Percentiles rank a stretch among this genome's conserved stretches.
phyloP scores from a whole-genome alignment of 2,888 invertebrate genomes.

The Morpho helenor region DNA sequence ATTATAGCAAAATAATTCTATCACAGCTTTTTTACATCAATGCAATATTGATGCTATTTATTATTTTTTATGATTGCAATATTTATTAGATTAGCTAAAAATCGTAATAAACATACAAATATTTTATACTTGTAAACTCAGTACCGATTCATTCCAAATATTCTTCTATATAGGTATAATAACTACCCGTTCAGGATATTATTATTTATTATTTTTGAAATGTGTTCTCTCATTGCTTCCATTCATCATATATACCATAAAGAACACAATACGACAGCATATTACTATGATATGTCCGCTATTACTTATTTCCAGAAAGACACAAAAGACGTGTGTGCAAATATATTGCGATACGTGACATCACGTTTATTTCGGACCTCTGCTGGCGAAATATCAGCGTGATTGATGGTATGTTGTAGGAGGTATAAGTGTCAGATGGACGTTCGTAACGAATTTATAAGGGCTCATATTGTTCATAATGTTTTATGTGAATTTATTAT shows the following conservation, averaged over 20 bases:
- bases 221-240: too few species aligned
- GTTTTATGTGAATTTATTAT: slow-evolving; percentile 5
- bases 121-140: too few species aligned
- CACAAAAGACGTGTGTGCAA: slow-evolving; percentile 11
- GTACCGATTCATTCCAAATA: too few species aligned
- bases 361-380: slow-evolving; percentile 15
- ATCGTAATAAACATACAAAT: too few species aligned
- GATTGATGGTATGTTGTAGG: slow-evolving; percentile 14
- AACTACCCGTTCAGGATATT: too few species aligned
- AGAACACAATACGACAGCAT: neutral
- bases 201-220: too few species aligned
- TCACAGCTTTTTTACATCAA: too few species aligned
- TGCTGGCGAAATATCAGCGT: slow-evolving; percentile 14
- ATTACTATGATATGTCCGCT: slow-evolving; percentile 1
- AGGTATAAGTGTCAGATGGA: slow-evolving; percentile 12
- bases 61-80: too few species aligned
- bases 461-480: slow-evolving; percentile 6
- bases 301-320: slow-evolving; percentile 4
- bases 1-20: too few species aligned
- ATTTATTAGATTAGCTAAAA: too few species aligned
- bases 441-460: slow-evolving; percentile 13
- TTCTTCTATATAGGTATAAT: too few species aligned
- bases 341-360: slow-evolving; percentile 18
- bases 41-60: too few species aligned
- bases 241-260: neutral